Evolutionary conservation across 2,888 invertebrate species (phyloP).

Genomic region (Epiblema foenella): DNA sequence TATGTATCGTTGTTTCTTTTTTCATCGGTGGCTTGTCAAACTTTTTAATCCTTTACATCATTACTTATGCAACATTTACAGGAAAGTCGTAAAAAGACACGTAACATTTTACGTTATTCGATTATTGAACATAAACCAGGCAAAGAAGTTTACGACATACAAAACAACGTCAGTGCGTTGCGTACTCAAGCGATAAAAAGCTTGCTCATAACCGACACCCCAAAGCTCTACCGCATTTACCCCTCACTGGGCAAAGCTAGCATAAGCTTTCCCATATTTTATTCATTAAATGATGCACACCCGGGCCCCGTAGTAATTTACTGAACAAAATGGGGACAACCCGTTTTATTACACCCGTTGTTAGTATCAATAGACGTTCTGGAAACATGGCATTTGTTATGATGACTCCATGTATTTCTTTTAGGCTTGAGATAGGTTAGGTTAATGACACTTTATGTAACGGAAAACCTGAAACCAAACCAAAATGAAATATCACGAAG

Average conservation of each 20-base stretch:
- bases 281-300: constrained; percentile 71
- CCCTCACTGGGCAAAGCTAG: constrained; percentile 65
- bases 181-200: constrained; percentile 32
- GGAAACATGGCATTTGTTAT: constrained; percentile 13
- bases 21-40: constrained; percentile 7
- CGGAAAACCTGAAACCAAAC: background rate
- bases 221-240: constrained; percentile 57
- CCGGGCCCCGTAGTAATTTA: constrained; percentile 60
- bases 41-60: constrained; percentile 4
- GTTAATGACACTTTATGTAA: background rate
- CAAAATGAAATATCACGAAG: background rate
- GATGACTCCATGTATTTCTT: background rate
- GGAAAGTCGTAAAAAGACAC: constrained; percentile 15
- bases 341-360: constrained; percentile 57
- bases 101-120: constrained; percentile 5
- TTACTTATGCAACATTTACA: constrained; percentile 19
- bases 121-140: constrained; percentile 11
- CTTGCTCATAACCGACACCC: constrained; percentile 42
- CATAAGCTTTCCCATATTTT: constrained; percentile 71
- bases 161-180: constrained; percentile 10
- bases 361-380: constrained; percentile 33
- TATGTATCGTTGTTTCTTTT: background rate
- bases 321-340: constrained; percentile 60
- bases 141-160: constrained; percentile 9
- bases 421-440: background rate